Percentiles rank a stretch among this genome's conserved stretches.
Conservation (phyloP, 2,888 invertebrate genomes). For the Lasioglossum malachurum region DNA sequence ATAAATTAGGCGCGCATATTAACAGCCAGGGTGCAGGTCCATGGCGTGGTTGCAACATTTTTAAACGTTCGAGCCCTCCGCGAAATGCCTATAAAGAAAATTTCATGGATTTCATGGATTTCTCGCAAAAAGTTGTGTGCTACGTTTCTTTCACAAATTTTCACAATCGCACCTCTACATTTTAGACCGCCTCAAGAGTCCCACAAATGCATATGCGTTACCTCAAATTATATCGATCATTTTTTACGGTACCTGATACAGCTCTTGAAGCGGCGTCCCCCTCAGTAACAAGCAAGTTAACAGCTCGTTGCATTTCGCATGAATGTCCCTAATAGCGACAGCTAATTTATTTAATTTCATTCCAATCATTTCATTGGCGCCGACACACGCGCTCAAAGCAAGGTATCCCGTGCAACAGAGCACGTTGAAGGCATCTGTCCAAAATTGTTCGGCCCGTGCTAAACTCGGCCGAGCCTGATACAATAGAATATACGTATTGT, state of each 20-base stretch:
- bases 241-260: slow-evolving; percentile 89
- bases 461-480: slow-evolving; percentile 89
- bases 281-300: slow-evolving; percentile 91
- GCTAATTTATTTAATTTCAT: slow-evolving; percentile 87
- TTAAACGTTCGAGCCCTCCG: slow-evolving; percentile 87
- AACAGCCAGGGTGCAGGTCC: slow-evolving; percentile 90
- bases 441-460: slow-evolving; percentile 85
- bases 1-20: slow-evolving; percentile 88
- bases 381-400: slow-evolving; percentile 82
- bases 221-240: background rate
- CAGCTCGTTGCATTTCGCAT: slow-evolving; percentile 93
- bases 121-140: no score
- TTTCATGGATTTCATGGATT: background rate
- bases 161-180: no score
- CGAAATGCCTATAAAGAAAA: slow-evolving; percentile 79
- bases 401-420: slow-evolving; percentile 91
- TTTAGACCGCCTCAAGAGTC: no score
- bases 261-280: slow-evolving; percentile 90
- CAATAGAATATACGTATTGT: background rate
- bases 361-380: slow-evolving; percentile 86
- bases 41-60: slow-evolving; percentile 86
- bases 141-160: no score
- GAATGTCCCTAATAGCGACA: slow-evolving; percentile 92
- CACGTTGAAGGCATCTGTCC: slow-evolving; percentile 87
- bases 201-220: background rate